Conservation (phyloP, 2,797 vertebrate genomes). For the Chrysocyon brachyurus region DNA sequence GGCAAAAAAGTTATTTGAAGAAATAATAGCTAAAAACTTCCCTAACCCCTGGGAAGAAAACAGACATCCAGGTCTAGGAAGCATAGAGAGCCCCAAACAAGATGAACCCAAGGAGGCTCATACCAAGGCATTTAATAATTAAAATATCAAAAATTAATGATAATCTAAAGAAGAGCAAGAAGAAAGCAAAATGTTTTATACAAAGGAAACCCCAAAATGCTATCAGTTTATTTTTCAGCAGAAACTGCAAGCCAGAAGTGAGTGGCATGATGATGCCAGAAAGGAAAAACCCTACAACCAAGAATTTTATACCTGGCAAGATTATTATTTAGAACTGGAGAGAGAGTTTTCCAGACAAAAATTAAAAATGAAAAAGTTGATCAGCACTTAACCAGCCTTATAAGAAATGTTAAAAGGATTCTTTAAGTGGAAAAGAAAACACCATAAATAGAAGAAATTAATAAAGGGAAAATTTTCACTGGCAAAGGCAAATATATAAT, state of each 20-base stretch:
- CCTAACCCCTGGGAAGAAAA: not conserved
- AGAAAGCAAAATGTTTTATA: not conserved
- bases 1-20: not conserved
- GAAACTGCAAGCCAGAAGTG: not conserved
- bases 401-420: not conserved
- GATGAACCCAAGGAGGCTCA: not conserved
- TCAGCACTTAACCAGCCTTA: not conserved
- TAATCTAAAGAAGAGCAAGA: not conserved
- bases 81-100: not conserved
- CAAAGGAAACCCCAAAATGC: not conserved
- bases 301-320: not conserved
- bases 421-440: not conserved
- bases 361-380: not conserved
- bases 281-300: not conserved
- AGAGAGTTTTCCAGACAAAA: not conserved
- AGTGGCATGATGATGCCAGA: not conserved
- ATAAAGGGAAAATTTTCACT: not conserved
- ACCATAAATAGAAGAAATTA: not conserved
- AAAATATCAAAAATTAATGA: not conserved
- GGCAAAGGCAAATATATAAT: not conserved
- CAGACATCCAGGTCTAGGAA: not conserved
- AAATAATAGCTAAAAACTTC: not conserved
- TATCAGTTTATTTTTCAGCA: not conserved
- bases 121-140: not conserved
- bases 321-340: not conserved